Conservation (phyloP, 2,113 vertebrate genomes). For the Seriola aureovittata region DNA sequence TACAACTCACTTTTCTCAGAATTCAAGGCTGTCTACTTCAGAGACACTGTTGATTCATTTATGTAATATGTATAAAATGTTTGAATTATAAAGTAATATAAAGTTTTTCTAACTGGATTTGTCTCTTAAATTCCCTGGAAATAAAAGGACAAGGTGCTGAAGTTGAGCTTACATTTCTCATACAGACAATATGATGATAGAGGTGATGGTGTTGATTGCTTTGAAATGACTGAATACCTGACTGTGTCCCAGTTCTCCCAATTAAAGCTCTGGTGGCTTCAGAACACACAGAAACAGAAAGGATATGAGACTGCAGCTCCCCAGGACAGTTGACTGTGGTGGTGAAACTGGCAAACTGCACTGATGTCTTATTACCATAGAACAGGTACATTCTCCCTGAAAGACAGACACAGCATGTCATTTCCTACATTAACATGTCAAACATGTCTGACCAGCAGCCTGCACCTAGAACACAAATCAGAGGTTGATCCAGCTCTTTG, state of each 20-base stretch:
- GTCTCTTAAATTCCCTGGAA: neutral
- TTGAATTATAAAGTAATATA: too few species aligned
- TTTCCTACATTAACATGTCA: neutral
- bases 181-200: neutral
- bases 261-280: neutral
- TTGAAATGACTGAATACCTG: neutral
- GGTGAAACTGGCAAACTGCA: constrained; percentile 92
- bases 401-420: constrained; percentile 26
- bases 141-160: neutral
- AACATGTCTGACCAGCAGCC: neutral
- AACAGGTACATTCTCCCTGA: constrained; percentile 95
- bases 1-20: too few species aligned
- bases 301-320: constrained; percentile 94
- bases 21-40: too few species aligned
- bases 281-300: constrained; percentile 35
- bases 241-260: neutral
- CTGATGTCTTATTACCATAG: constrained; percentile 95
- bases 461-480: too few species aligned
- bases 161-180: neutral
- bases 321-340: constrained; percentile 90
- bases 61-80: too few species aligned
- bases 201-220: neutral
- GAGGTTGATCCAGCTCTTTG: too few species aligned
- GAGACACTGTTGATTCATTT: too few species aligned
- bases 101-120: neutral